Evolutionary conservation across 2,888 invertebrate species (phyloP).

Genomic region (Entomobrya multifasciata): DNA sequence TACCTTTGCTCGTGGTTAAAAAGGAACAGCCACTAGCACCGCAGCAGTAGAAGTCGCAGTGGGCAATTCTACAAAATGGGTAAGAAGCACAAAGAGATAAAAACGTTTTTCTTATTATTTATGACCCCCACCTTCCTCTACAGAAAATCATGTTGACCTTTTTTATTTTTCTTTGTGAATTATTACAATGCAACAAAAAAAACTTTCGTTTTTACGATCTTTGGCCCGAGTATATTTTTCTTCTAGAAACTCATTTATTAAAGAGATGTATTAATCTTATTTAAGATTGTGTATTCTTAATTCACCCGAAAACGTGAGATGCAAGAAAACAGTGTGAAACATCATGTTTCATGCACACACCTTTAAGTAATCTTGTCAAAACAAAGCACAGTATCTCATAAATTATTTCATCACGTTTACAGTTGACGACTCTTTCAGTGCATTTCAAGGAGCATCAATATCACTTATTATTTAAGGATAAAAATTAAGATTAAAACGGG

Average conservation of each 20-base stretch:
- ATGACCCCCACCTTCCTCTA: constrained; percentile 15
- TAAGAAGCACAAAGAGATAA: constrained; percentile 33
- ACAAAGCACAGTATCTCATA: not conserved
- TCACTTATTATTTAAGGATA: not conserved
- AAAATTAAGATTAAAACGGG: not conserved
- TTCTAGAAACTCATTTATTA: too few relatives aligned
- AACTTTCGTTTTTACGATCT: constrained; percentile 9
- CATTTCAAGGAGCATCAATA: not conserved
- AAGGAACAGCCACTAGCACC: not conserved
- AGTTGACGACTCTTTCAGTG: not conserved
- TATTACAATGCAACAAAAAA: not conserved
- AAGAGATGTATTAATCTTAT: too few relatives aligned
- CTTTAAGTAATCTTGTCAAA: not conserved
- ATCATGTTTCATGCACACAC: not conserved
- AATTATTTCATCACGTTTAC: not conserved
- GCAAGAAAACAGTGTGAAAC: constrained; percentile 9
- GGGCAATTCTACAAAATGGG: constrained; percentile 44
- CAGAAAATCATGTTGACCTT: constrained; percentile 32
- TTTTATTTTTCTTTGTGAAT: constrained; percentile 5
- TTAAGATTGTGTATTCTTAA: too few relatives aligned
- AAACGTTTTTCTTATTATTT: constrained; percentile 1
- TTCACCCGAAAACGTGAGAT: too few relatives aligned
- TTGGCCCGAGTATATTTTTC: too few relatives aligned
- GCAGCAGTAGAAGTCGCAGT: not conserved
- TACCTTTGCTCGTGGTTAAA: not conserved